Evolutionary conservation across 37 sponge, comb jelly and placozoan species (phyloP).

Genomic region (Sycon ciliatum): DNA sequence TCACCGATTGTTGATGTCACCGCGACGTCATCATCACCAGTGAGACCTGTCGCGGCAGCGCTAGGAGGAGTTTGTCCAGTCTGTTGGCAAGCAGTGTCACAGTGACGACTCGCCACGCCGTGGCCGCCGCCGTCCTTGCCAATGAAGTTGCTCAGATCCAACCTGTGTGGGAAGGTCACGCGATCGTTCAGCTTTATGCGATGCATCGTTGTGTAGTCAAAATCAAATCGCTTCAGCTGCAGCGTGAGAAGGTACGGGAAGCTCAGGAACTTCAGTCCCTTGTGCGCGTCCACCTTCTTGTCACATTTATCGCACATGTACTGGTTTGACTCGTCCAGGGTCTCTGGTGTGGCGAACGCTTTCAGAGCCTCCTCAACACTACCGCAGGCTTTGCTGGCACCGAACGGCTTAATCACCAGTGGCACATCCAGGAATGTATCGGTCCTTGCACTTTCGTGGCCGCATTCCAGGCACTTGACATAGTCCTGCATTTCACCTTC

Average conservation of each 20-base stretch:
- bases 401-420: conserved; percentile 83
- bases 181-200: conserved; percentile 88
- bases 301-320: conserved; percentile 76
- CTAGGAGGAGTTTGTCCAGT: no score
- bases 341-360: conserved; percentile 78
- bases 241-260: conserved; percentile 83
- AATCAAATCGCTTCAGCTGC: conserved; percentile 87
- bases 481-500: conserved; percentile 85
- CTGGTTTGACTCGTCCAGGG: conserved; percentile 69
- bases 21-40: no score
- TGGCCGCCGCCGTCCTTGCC: no score
- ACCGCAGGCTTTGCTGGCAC: conserved; percentile 38
- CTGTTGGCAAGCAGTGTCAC: no score
- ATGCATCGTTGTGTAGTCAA: conserved; percentile 79
- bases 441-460: conserved; percentile 58
- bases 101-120: no score
- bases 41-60: no score
- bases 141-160: no score
- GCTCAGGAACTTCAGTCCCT: conserved; percentile 78
- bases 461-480: conserved; percentile 85
- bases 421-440: conserved; percentile 82
- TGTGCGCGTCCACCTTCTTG: conserved; percentile 80
- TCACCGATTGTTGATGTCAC: no score
- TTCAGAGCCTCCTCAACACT: conserved; percentile 77
- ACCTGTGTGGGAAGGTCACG: no score